Percentiles rank a stretch among this genome's conserved stretches.
phyloP scores from a whole-genome alignment of 2,113 vertebrate species.

The Daubentonia madagascariensis region DNA sequence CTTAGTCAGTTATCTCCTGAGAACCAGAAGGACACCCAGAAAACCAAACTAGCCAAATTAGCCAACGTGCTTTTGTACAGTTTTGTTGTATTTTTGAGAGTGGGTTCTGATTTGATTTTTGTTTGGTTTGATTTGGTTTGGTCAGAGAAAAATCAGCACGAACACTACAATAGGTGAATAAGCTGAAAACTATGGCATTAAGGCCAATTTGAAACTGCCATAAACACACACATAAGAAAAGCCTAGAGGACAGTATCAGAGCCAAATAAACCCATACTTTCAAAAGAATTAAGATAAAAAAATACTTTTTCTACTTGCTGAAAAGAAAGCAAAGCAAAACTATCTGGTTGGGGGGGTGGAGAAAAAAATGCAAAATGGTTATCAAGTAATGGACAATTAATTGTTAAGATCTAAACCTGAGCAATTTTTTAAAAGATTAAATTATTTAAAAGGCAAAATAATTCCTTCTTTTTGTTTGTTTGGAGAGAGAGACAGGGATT shows the following conservation, averaged over 20 bases:
- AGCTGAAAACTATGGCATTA: background rate
- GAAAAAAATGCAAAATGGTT: background rate
- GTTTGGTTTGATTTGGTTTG: background rate
- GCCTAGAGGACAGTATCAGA: background rate
- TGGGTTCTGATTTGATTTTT: background rate
- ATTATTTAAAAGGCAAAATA: slow-evolving; percentile 38
- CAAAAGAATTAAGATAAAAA: slow-evolving; percentile 10
- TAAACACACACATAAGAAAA: background rate
- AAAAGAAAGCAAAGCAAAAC: slow-evolving; percentile 1
- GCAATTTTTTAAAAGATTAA: background rate
- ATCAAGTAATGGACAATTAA: background rate
- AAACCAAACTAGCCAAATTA: background rate
- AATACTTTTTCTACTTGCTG: background rate
- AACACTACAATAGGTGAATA: background rate
- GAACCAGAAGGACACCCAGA: background rate
- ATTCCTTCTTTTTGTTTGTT: background rate
- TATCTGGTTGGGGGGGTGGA: rapidly evolving
- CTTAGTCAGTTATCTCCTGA: background rate
- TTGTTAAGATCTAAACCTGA: slow-evolving; percentile 12
- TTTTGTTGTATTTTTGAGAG: background rate
- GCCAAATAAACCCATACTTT: background rate
- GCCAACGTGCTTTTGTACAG: background rate
- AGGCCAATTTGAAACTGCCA: background rate
- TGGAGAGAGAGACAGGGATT: background rate
- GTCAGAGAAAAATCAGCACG: background rate